Conservation (phyloP, 1,140 invertebrate species). For the Papilio machaon region DNA sequence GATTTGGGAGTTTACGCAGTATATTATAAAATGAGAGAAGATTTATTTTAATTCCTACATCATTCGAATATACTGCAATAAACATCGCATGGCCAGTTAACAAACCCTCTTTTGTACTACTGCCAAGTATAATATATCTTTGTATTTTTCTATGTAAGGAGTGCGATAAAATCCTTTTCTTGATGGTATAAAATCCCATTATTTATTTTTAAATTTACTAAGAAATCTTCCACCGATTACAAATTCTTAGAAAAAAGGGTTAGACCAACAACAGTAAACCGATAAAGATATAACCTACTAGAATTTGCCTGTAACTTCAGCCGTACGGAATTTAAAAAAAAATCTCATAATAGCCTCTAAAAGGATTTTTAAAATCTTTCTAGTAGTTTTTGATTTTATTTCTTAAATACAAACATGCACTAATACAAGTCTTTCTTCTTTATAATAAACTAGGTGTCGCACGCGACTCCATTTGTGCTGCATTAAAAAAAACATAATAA, state of each 20-base stretch:
- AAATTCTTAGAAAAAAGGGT: too few species aligned
- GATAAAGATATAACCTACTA: background rate
- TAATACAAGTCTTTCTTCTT: too few species aligned
- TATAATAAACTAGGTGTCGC: too few species aligned
- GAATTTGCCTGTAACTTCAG: too few species aligned
- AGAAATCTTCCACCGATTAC: background rate
- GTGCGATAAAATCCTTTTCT: background rate
- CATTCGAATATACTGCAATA: conserved; percentile 25
- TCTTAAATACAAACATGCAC: too few species aligned
- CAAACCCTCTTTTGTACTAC: conserved; percentile 16
- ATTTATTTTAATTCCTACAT: conserved; percentile 45
- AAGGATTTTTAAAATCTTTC: too few species aligned
- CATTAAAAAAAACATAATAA: too few species aligned
- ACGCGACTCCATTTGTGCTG: too few species aligned
- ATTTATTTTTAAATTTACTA: background rate
- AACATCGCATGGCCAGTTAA: conserved; percentile 12
- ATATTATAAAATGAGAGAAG: conserved; percentile 67
- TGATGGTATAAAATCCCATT: background rate
- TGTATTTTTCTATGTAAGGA: background rate
- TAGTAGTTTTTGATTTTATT: too few species aligned
- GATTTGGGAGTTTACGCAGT: conserved; percentile 72
- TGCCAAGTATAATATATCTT: conserved; percentile 2
- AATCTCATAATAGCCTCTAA: too few species aligned
- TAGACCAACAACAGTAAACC: background rate
- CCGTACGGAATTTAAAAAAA: too few species aligned